Evolutionary conservation across 2,113 vertebrate species (phyloP), one percentile per base, ranked within the genome.

Genomic region (Scytalopus superciliaris): DNA sequence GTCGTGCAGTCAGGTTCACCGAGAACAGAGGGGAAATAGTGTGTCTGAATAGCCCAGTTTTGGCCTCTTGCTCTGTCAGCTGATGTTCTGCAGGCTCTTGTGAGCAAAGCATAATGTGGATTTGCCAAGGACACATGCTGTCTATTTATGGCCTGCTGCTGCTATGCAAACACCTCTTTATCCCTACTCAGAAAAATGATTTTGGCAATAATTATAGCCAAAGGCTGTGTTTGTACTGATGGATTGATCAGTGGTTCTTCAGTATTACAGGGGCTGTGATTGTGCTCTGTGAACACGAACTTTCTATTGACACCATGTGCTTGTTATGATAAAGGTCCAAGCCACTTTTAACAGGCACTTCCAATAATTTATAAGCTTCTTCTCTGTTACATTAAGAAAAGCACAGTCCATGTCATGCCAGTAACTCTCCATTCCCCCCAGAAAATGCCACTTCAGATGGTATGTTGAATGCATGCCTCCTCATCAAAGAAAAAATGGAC

Each of bases 81-180:
- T 92, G 95, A 75, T 78, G 30, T 21, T 72, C 60, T 0, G 0
- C 76, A 79, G 89, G 68, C 89, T 82, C 44, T 55, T 89, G 69
- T 53, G 84, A 94, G 80, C 86, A 49, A 64, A 77, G 86, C 56
- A 74, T 64, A 81, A 52, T 39, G 79, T 57, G 88, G 76, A 33
- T 68, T 89, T 95, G 66, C 84, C 82, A 67, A 87, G 84, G 84
- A 87, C 80, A 56, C 83, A 40, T 40, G 80, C 76, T 52, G 60
- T 77, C 92, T 95, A 45, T 92, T 95, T 89, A 39, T 89, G 89
- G 73, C 69, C 64, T 78, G 47, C 89, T 92, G 89, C 89, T 84
- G 64, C 84, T 94, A 0, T 75, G 17, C 80, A 94, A 93, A 81
- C 81, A 90, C 83, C 77, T 92, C 89, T 92, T 90, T 84, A 78